A percentile compares a stretch with the other conserved stretches of the same genome.
Evolutionary conservation across 2,113 vertebrate species (phyloP).

Genomic region (Brachyhypopomus gauderio): DNA sequence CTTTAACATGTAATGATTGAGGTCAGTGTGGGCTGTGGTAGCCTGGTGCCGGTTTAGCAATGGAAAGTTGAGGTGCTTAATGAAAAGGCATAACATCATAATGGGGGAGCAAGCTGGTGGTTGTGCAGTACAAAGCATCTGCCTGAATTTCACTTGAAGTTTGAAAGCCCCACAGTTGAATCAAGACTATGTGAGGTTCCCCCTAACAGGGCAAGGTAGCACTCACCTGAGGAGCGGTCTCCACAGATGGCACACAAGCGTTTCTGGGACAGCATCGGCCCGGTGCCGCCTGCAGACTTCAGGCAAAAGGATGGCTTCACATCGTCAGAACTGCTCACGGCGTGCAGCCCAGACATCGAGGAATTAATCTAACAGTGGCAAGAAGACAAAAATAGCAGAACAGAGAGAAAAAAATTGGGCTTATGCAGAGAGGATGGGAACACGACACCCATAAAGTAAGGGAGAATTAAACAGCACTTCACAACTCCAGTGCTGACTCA

Average conservation of each 20-base stretch:
- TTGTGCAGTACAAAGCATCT: too few relatives aligned
- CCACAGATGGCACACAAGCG: slow-evolving; percentile 90
- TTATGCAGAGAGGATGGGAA: neutral
- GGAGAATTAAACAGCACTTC: neutral
- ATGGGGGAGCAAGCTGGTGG: too few relatives aligned
- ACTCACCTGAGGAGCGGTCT: slow-evolving; percentile 87
- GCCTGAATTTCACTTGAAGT: neutral
- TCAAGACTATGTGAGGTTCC: neutral
- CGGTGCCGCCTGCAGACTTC: slow-evolving; percentile 79
- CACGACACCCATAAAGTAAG: neutral
- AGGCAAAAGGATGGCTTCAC: slow-evolving; percentile 87
- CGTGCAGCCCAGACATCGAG: slow-evolving; percentile 84
- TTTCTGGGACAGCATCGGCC: slow-evolving; percentile 82
- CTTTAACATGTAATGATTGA: neutral
- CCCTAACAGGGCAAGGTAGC: neutral
- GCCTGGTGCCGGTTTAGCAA: neutral
- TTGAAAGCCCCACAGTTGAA: slow-evolving; percentile 10
- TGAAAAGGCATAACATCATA: too few relatives aligned
- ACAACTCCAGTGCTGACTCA: neutral
- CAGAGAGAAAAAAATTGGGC: neutral
- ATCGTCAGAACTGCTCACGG: slow-evolving; percentile 88
- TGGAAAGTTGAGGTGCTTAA: neutral
- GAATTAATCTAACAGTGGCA: slow-evolving; percentile 79
- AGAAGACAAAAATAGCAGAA: neutral
- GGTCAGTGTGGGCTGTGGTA: too few relatives aligned